These are phyloP conservation scores for Dreissena rostriformis DNA, from an alignment of 1,140 invertebrate species.

Conservation along the genomic window DNA sequence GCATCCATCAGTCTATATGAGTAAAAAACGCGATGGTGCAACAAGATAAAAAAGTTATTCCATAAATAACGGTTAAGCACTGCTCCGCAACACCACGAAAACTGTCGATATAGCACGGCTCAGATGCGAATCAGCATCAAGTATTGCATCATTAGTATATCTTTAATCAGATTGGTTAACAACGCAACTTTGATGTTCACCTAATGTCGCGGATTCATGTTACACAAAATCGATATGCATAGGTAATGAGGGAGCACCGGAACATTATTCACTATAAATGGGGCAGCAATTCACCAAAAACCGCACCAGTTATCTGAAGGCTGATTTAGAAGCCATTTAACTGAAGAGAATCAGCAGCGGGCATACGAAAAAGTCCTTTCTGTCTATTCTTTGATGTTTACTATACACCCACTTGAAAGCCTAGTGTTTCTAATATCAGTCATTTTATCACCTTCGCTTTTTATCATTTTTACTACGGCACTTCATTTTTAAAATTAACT, in stretches of 20 bases:
- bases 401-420: not conserved
- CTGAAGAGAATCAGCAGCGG: not conserved
- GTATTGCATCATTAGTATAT: slow-evolving; percentile 29
- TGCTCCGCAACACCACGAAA: too few species aligned
- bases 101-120: too few species aligned
- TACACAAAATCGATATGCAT: slow-evolving; percentile 44
- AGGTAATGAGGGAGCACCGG: slow-evolving; percentile 9
- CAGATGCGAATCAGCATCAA: too few species aligned
- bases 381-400: too few species aligned
- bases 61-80: too few species aligned
- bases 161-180: slow-evolving; percentile 18
- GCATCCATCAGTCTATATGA: slow-evolving; percentile 9
- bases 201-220: slow-evolving; percentile 9
- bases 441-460: slow-evolving; percentile 1
- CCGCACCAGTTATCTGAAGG: slow-evolving; percentile 13
- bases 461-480: not conserved
- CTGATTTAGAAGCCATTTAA: not conserved
- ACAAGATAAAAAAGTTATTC: too few species aligned
- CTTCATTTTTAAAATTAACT: slow-evolving; percentile 8
- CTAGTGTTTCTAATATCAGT: not conserved
- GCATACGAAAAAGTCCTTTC: too few species aligned
- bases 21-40: too few species aligned
- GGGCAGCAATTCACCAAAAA: slow-evolving; percentile 28
- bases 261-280: slow-evolving; percentile 48
- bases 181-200: slow-evolving; percentile 24